These are phyloP conservation scores for Chrosomus eos DNA, from an alignment of 2,797 vertebrate genomes.

Conservation along the genomic window DNA sequence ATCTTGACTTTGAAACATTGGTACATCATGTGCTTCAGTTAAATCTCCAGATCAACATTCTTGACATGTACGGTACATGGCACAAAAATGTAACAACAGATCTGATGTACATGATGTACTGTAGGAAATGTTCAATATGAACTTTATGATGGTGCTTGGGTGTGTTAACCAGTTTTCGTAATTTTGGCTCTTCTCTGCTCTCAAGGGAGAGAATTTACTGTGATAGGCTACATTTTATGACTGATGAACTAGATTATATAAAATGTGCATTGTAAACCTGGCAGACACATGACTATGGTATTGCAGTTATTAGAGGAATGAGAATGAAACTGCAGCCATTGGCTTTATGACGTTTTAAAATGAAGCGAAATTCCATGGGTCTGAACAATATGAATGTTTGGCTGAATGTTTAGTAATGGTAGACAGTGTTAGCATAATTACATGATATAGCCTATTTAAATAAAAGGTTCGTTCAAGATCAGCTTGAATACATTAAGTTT, in stretches of 20 bases:
- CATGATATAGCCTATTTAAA: not conserved
- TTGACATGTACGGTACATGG: not conserved
- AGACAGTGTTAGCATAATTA: not conserved
- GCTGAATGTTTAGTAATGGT: not conserved
- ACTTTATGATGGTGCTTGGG: not conserved
- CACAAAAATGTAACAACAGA: not conserved
- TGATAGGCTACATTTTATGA: conserved; percentile 22
- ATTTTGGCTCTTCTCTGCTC: conserved; percentile 4
- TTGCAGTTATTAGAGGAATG: conserved; percentile 1
- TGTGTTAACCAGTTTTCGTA: not conserved
- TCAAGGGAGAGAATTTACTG: not conserved
- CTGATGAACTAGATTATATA: conserved; percentile 17
- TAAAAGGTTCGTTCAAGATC: no score
- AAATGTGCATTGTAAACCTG: conserved; percentile 12
- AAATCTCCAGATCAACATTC: not conserved
- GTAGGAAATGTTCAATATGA: not conserved
- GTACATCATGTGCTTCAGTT: not conserved
- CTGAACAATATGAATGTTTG: not conserved
- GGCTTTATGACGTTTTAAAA: not conserved
- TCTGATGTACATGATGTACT: not conserved
- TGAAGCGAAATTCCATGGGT: not conserved
- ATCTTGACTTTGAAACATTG: not conserved
- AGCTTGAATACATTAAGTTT: not conserved
- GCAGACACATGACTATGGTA: not conserved
- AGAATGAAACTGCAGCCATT: not conserved